Conservation (phyloP, 2,113 vertebrate species). For the Agapornis roseicollis region DNA sequence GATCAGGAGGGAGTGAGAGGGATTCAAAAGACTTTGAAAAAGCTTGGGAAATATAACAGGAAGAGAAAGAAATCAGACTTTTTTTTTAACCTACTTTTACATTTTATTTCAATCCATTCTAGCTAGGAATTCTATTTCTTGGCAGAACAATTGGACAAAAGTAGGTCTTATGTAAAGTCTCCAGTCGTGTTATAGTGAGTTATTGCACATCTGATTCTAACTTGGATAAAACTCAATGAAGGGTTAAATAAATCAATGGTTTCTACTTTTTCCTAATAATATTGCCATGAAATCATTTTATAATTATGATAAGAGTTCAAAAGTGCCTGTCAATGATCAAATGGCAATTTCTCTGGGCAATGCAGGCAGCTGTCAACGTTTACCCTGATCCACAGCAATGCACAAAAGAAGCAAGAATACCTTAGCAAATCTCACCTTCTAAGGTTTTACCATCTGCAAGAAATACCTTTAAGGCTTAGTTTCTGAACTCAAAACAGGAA, state of each 20-base stretch:
- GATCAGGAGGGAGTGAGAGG: not conserved
- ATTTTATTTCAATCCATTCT: slow-evolving; percentile 29
- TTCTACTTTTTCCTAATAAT: slow-evolving; percentile 32
- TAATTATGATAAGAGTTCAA: not conserved
- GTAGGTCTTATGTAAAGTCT: slow-evolving; percentile 19
- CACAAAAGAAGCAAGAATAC: not conserved
- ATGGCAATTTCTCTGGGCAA: not conserved
- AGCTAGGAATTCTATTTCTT: slow-evolving; percentile 27
- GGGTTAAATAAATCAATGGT: slow-evolving; percentile 33
- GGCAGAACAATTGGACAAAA: slow-evolving; percentile 32
- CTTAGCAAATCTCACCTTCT: not conserved
- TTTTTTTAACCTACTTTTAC: slow-evolving; percentile 46
- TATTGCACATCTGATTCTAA: slow-evolving; percentile 36
- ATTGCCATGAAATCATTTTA: slow-evolving; percentile 17
- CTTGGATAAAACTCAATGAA: slow-evolving; percentile 36
- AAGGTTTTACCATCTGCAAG: not conserved
- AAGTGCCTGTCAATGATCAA: not conserved
- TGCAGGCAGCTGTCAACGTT: not conserved
- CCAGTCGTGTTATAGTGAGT: not conserved
- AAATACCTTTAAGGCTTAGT: not conserved
- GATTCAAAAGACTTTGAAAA: slow-evolving; percentile 18
- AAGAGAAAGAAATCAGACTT: not conserved
- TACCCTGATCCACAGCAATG: not conserved
- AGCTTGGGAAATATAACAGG: not conserved
- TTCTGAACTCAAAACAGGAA: not conserved